Base-by-base conservation (phyloP, 1,140 invertebrate species). In the Pachypsylla venusta region DNA sequence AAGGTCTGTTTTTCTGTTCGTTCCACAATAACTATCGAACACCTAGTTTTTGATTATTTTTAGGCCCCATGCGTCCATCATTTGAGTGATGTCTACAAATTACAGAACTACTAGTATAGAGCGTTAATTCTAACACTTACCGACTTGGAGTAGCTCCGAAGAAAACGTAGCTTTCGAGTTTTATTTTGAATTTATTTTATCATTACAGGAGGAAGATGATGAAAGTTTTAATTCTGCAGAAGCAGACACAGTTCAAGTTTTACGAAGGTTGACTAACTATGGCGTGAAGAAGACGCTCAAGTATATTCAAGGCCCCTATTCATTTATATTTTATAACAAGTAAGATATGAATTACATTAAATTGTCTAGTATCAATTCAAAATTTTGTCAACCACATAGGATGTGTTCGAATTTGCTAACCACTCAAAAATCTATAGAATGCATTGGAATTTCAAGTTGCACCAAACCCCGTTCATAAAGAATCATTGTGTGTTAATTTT, bases 291-390 rank as follows among this genome's bases (percentile, higher is more conserved):
- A 69, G 24, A 67, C 74, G 1, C 65, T 87, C 35, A 63, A 67
- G 58, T 65, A 69, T 60, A 70, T 93, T 2, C 74, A 85, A 64
- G 93, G 92, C 16, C 92, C 93, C 35, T 93, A 82, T 73, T 80
- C 87, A 62, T 79, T 94, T 57, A 78, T 93, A 54, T 92, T 85
- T 69, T 88, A 79, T 70, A 75, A 89, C 66, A 81, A 77, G 68
- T 60, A 62, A 30, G 68, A 26, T 22, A 35, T n/a, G n/a, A n/a
- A n/a, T n/a, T n/a, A n/a, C n/a, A n/a, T n/a, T n/a, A n/a, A n/a
- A n/a, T n/a, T n/a, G n/a, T n/a, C n/a, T n/a, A n/a, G n/a, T n/a
- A n/a, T n/a, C n/a, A n/a, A n/a, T n/a, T n/a, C n/a, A n/a, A n/a
- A n/a, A n/a, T n/a, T n/a, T n/a, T n/a, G n/a, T n/a, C n/a, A n/a